phyloP scores from a whole-genome alignment of 2,113 vertebrate species.

The Capreolus pygargus region DNA sequence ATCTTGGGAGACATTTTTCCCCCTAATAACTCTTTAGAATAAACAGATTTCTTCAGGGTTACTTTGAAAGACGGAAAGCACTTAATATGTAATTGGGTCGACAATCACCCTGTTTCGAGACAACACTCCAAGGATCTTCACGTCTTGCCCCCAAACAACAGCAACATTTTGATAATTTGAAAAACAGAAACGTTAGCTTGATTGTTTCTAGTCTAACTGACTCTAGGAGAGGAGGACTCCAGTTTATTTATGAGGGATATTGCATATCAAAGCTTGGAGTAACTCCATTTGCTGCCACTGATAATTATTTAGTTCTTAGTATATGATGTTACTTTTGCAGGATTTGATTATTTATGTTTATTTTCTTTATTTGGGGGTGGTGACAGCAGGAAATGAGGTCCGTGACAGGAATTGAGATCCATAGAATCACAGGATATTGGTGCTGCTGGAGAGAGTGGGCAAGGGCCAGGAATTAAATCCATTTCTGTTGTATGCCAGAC shows the following conservation, averaged over 20 bases:
- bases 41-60: constrained; percentile 49
- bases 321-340: background rate
- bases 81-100: constrained; percentile 33
- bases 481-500: background rate
- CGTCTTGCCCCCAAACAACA: background rate
- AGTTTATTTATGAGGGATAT: background rate
- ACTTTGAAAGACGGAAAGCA: background rate
- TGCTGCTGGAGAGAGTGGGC: background rate
- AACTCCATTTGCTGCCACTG: background rate
- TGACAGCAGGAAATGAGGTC: background rate
- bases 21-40: constrained; percentile 41
- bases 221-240: background rate
- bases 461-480: background rate
- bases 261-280: background rate
- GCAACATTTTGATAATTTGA: constrained; percentile 12
- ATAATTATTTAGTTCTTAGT: background rate
- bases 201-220: background rate
- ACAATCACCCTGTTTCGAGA: background rate
- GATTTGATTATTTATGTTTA: background rate
- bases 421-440: background rate
- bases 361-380: background rate
- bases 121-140: background rate
- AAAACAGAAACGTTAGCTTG: background rate
- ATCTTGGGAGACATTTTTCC: constrained; percentile 32
- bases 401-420: background rate